Base-by-base conservation (phyloP, 2,797 vertebrate species). In the Alcedo atthis region DNA sequence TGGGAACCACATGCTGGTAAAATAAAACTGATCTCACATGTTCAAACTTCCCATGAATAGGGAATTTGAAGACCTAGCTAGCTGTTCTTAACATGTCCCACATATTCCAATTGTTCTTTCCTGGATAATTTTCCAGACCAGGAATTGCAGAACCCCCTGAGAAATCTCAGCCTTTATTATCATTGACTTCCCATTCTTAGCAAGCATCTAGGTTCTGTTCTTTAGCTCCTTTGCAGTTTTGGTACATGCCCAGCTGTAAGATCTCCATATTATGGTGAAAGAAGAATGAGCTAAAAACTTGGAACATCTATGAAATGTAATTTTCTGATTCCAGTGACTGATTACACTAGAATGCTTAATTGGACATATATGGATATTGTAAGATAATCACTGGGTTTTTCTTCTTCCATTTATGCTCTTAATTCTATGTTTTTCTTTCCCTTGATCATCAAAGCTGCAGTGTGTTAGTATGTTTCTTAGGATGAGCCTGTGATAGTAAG, bases 21-120 rank as follows among this genome's bases (percentile, higher is more conserved):
- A 89, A 93, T 26, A 81, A 87, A 92, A 73, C 43, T 64, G 58
- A 81, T 68, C 94, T 93, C 21, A 80, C 59, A 74, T 6, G 4
- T 42, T 76, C 67, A 55, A 42, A 46, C 17, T 75, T 81, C 35
- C 62, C 80, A 28, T 63, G 64, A 90, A 85, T 49, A 53, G 51
- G 22, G 30, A 92, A 83, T 43, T 68, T 17, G 32, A 76, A 64
- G 58, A 62, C 43, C 12, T 62, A 92, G n/a, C 12, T 92, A 87
- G 30, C 40, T 86, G n/a, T 37, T 87, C 73, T 75, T 83, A 91
- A 62, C 12, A 28, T 76, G 63, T 59, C 67, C 63, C 63, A 85
- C 16, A 22, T 42, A 92, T 49, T 93, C 73, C 35, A 42, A 76
- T 30, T 90, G 54, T 51, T 73, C 48, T 83, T 70, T 42, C 57